Base-by-base conservation (phyloP, 2,797 vertebrate genomes). In the Sebastes vulpes region DNA sequence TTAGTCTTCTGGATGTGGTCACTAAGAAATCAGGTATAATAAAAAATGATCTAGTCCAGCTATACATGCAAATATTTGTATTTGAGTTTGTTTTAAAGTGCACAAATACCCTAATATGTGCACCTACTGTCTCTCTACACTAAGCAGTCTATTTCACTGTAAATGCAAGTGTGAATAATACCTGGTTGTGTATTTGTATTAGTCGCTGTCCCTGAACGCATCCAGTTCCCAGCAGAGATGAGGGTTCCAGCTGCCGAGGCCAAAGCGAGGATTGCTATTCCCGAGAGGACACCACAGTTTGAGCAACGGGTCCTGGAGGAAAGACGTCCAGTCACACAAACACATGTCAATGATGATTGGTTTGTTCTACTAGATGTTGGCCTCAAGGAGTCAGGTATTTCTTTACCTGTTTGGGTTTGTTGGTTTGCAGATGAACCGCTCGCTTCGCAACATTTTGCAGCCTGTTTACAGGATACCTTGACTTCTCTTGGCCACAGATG, bases 291-390 rank as follows among this genome's bases (percentile, higher is more conserved):
- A 28, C 89, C 88, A 3, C 73, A 67, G 72, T 94, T 94, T 86
- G 88, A 85, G 88, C 68, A 70, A 66, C 72, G 84, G 46, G 82
- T 95, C 81, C 80, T 89, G 75, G 87, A 90, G 61, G 89, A 94
- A 86, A 92, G 92, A 79, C 79, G 4, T 42, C 85, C 72, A 2
- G 26, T 59, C 29, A 8, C 72, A 26, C 77, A 80, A 12, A 92
- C 84, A 42, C 84, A 85, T 61, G 72, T 80, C 79, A 64, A 64
- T 65, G 94, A 93, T 67, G 95, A 96, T 70, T 97, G 96, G 96
- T 97, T 95, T 94, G 78, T 92, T 84, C 87, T 96, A 5, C 90
- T 96, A 46, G 94, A 95, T 60, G 57, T 42, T 89, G 87, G 50
- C 28, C 70, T 52, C 72, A 91, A 83, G 86, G 70, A 89, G 87